Evolutionary conservation across 1,140 invertebrate species (phyloP).

Genomic region (Meloidogyne exigua): DNA sequence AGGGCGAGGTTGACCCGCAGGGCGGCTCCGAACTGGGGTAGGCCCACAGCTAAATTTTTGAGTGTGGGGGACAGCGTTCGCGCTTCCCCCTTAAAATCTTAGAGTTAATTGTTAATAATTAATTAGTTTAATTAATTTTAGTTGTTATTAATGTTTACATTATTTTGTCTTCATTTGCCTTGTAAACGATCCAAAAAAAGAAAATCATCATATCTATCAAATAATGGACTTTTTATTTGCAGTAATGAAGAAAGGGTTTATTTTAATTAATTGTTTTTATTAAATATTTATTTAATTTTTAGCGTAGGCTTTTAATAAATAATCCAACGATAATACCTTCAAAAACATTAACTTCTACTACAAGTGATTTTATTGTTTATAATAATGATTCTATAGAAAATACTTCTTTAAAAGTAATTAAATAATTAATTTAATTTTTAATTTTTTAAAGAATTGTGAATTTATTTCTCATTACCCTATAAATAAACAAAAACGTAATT

Average conservation of each 20-base stretch:
- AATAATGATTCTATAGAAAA: neutral
- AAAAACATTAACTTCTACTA: neutral
- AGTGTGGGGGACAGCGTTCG: constrained; percentile 32
- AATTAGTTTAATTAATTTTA: neutral
- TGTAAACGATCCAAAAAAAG: neutral
- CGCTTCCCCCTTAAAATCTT: constrained; percentile 26
- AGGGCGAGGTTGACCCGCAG: constrained; percentile 26
- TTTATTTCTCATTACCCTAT: neutral
- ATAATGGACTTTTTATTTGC: neutral
- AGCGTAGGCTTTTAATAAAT: neutral
- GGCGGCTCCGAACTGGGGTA: constrained; percentile 31
- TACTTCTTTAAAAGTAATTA: neutral
- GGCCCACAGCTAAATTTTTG: constrained; percentile 35
- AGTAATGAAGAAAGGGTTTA: neutral
- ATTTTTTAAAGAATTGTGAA: no score
- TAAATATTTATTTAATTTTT: neutral
- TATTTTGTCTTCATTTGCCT: neutral
- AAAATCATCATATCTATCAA: neutral
- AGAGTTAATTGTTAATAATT: neutral
- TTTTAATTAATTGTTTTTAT: neutral
- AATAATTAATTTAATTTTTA: no score
- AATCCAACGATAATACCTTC: neutral
- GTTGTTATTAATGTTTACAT: neutral
- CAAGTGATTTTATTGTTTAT: neutral
- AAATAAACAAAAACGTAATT: neutral